Evolutionary conservation across 2,888 invertebrate species (phyloP), one percentile per base, ranked within the genome.

Genomic region (Apotomis capreana): DNA sequence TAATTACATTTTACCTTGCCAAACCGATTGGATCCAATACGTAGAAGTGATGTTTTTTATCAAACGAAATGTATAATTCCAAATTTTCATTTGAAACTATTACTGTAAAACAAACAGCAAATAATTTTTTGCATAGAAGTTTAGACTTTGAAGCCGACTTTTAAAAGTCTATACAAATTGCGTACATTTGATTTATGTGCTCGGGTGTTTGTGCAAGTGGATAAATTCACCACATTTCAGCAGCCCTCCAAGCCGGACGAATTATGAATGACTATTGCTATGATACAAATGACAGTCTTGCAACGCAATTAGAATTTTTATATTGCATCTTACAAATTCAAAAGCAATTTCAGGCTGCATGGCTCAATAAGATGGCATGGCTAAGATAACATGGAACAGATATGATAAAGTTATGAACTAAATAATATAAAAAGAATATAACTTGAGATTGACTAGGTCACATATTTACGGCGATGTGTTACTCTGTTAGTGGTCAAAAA

Each of bases 181-280:
- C 84, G 15, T 83, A 81, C 83, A 85, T 85, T 84, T 87, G 88
- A 88, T 86, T 87, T 83, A 83, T 80, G 75, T 40, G 76, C 60
- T 73, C 78, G 80, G 83, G 81, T 84, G 80, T 83, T 83, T 84
- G 82, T 61, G 77, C 78, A 80, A 75, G 75, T 78, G 81, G 80
- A 83, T 85, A 84, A 83, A 86, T 83, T 79, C 80, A 76, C 83
- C 80, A 78, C 82, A 81, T 83, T 83, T 81, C 78, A 63, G 54
- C 65, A 26, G 58, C 46, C 44, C 15, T 13, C n/a, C 6, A 36
- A 8, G 6, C 40, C n/a, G 13, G 40, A 37, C 40, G 3, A 37
- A 70, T 67, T 70, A 55, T 54, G 49, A 67, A 67, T 61, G 55
- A 37, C 15, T 49, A 70, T 55, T 70, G 15, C 60, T 55, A 54